Evolutionary conservation across 2,113 vertebrate species (phyloP).

Genomic region (Clinocottus analis): DNA sequence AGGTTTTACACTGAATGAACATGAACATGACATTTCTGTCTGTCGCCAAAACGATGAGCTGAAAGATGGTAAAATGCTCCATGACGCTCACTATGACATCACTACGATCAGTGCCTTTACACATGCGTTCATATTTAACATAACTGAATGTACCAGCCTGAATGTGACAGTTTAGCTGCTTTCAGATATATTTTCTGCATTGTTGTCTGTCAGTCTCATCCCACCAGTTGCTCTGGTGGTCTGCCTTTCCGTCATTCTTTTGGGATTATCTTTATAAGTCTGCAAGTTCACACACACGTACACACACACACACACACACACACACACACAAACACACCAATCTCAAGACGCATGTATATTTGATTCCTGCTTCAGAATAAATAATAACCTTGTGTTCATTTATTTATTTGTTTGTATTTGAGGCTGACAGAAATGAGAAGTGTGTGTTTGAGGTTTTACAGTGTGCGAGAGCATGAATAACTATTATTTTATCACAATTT

Average conservation of each 20-base stretch:
- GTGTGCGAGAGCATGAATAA: constrained; percentile 18
- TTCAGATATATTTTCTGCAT: not conserved
- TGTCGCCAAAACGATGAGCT: not conserved
- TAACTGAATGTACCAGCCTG: not conserved
- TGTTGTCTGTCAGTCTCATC: constrained; percentile 31
- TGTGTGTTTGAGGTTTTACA: constrained; percentile 26
- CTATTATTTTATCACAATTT: constrained; percentile 52
- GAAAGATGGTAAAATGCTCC: not conserved
- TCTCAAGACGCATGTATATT: constrained; percentile 77
- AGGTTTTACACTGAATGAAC: not conserved
- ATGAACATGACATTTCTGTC: not conserved
- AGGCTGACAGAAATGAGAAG: constrained; percentile 60
- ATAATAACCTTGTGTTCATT: constrained; percentile 77
- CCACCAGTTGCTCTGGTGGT: constrained; percentile 37
- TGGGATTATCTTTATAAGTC: constrained; percentile 59
- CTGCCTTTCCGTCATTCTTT: constrained; percentile 50
- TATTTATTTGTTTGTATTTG: constrained; percentile 83
- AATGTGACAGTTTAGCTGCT: constrained; percentile 1
- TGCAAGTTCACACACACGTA: constrained; percentile 19
- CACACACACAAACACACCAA: constrained; percentile 28
- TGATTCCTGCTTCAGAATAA: constrained; percentile 78
- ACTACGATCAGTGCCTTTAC: not conserved
- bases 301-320: constrained; percentile 9
- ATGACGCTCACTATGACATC: not conserved
- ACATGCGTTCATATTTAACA: not conserved